phyloP scores from a whole-genome alignment of 1,140 invertebrate species.

The Bursaphelenchus mucronatus region DNA sequence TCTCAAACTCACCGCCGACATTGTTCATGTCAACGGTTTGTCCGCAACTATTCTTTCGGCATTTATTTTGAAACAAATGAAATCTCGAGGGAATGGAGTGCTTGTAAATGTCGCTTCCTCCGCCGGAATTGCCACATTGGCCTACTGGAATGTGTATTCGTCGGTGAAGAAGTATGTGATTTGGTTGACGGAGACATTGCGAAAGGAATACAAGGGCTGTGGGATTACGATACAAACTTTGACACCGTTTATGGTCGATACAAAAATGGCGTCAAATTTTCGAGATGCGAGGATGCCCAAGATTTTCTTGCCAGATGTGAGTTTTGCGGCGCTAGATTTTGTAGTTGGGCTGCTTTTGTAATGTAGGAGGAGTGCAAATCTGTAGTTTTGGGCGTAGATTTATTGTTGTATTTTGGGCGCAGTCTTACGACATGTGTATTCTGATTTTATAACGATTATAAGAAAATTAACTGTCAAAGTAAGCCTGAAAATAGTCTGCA shows the following conservation, averaged over 20 bases:
- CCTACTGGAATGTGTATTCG: slow-evolving; percentile 25
- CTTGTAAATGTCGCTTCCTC: slow-evolving; percentile 45
- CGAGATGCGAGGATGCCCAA: no score
- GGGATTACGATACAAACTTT: slow-evolving; percentile 49
- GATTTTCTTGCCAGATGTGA: no score
- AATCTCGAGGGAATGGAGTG: slow-evolving; percentile 29
- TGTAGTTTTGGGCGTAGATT: no score
- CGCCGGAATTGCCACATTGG: slow-evolving; percentile 17
- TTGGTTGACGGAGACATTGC: slow-evolving; percentile 39
- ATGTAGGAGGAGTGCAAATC: no score
- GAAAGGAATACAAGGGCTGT: slow-evolving; percentile 47
- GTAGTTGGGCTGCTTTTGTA: no score
- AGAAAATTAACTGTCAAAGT: no score
- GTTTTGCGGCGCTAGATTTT: no score
- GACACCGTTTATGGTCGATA: slow-evolving; percentile 55
- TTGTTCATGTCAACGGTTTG: slow-evolving; percentile 40
- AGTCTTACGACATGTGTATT: no score
- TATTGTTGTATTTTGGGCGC: no score
- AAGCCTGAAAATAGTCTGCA: no score
- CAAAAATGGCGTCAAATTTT: slow-evolving; percentile 45
- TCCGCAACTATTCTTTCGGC: slow-evolving; percentile 34
- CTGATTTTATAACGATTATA: no score
- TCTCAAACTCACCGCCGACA: slow-evolving; percentile 47
- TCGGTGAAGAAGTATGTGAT: slow-evolving; percentile 49
- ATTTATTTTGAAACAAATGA: slow-evolving; percentile 37